Evolutionary conservation across 1,140 invertebrate genomes (phyloP), one percentile per base, ranked within the genome.

Genomic region (Trichonephila clavipes): DNA sequence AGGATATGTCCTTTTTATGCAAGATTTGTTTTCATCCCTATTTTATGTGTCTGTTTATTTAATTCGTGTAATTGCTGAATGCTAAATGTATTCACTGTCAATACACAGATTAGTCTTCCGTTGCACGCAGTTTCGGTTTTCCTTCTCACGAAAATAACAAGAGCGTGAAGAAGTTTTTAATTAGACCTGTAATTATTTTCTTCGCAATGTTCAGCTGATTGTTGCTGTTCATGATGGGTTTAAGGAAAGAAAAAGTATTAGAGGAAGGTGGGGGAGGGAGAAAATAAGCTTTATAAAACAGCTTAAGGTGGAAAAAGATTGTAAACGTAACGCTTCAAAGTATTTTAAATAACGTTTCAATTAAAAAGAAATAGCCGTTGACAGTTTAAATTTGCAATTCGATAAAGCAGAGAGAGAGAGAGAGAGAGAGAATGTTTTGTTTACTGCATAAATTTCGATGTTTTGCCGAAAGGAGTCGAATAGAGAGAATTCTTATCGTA

Each of bases 1-100:
- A 44, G 34, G 51, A 21, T 24, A 16, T 89, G 64, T 72, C 88
- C 88, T 72, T 40, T 62, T 64, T 51, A 66, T 16, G 18, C 62
- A 66, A 66, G 81, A 51, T 92, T 92, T 69, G 59, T 85, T 92
- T 92, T 92, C 28, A 85, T 85, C 81, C 61, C 62, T 85, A 81
- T 44, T 92, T 64, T 58, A 66, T 92, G 90, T 66, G 72, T 92
- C 34, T 92, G 90, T 92, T 90, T 90, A 82, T 90, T 90, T 62
- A 90, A 77, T 90, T 90, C 69, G 34, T 62, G 77, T 92, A 92
- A 92, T 92, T 92, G 61, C 77, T 58, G 61, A 85, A 85, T 85
- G 40, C 81, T 83, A 92, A 85, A 59, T 69, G 90, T 85, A 85
- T 85, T 85, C 72, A 85, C 51, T 82, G 69, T 85, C 72, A 82